Evolutionary conservation across 2,888 invertebrate species (phyloP).

Genomic region (Conistra vaccinii): DNA sequence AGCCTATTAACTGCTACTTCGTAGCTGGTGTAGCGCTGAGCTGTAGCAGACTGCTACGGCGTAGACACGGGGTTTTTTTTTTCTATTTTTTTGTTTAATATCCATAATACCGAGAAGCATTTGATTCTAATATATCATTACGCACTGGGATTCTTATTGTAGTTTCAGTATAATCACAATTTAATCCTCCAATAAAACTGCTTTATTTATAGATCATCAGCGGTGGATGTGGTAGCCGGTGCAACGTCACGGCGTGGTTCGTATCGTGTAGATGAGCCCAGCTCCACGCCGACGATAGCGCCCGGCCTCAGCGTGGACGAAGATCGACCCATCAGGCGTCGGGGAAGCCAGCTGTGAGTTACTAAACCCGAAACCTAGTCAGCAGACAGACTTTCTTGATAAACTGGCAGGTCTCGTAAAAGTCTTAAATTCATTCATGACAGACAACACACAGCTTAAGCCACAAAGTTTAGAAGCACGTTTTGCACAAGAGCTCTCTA

Average conservation of each 20-base stretch:
- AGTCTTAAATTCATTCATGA: background rate
- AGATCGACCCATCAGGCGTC: conserved; percentile 93
- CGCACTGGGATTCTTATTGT: background rate
- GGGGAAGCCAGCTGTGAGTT: conserved; percentile 96
- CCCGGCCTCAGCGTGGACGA: conserved; percentile 92
- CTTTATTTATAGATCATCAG: conserved; percentile 92
- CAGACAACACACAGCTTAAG: background rate
- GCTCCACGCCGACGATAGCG: conserved; percentile 90
- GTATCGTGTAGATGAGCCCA: conserved; percentile 90
- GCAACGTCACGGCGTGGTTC: conserved; percentile 91
- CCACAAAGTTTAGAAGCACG: background rate
- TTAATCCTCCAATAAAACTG: background rate
- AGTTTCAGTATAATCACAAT: background rate
- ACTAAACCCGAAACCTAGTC: background rate
- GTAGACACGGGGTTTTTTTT: conserved; percentile 10
- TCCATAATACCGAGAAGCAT: background rate
- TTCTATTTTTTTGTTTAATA: background rate
- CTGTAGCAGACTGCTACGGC: conserved; percentile 26
- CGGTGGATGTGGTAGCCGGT: conserved; percentile 95
- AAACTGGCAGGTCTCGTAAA: background rate
- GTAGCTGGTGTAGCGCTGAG: conserved; percentile 15
- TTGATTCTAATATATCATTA: background rate
- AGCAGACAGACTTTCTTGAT: background rate
- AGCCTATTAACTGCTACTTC: conserved; percentile 10
- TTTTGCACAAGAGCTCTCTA: background rate